Percentiles rank a stretch among this genome's conserved stretches.
Conservation (phyloP, 2,797 vertebrate species). For the Darevskia nairensis region DNA sequence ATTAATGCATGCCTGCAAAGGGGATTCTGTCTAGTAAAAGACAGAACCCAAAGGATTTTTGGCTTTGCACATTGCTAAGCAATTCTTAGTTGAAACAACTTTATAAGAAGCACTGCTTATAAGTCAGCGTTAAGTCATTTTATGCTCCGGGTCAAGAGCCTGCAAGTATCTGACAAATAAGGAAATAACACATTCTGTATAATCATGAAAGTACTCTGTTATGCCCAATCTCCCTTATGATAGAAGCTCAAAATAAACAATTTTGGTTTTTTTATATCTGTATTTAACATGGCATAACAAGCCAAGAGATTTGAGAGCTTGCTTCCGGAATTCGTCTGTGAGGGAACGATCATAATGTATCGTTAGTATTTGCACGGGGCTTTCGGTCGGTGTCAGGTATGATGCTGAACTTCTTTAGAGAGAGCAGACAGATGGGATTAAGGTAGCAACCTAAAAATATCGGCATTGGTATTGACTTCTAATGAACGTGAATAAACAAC, state of each 20-base stretch:
- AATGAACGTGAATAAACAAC: constrained; percentile 34
- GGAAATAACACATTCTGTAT: constrained; percentile 10
- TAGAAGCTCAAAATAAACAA: constrained; percentile 60
- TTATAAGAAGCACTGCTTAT: constrained; percentile 53
- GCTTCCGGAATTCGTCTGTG: constrained; percentile 37
- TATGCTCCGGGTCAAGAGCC: constrained; percentile 48
- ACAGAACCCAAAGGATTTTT: constrained; percentile 59
- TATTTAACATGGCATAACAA: constrained; percentile 52
- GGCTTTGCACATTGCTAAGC: constrained; percentile 52
- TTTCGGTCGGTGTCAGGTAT: constrained; percentile 36
- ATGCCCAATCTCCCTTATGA: constrained; percentile 54
- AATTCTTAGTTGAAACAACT: constrained; percentile 62
- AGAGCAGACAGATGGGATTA: constrained; percentile 43
- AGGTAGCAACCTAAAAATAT: constrained; percentile 39
- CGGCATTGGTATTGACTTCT: constrained; percentile 7
- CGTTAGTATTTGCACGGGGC: constrained; percentile 47
- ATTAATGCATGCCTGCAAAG: constrained; percentile 69
- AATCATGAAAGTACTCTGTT: constrained; percentile 22
- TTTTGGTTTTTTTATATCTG: constrained; percentile 43
- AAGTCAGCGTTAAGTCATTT: constrained; percentile 45
- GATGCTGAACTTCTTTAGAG: constrained; percentile 21
- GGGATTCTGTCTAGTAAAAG: constrained; percentile 54
- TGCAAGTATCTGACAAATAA: constrained; percentile 37
- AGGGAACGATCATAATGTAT: constrained; percentile 44
- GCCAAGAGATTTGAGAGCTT: constrained; percentile 35